A percentile compares a stretch with the other conserved stretches of the same genome.
phyloP scores from a whole-genome alignment of 2,888 invertebrate genomes.

The Melieria crassipennis region DNA sequence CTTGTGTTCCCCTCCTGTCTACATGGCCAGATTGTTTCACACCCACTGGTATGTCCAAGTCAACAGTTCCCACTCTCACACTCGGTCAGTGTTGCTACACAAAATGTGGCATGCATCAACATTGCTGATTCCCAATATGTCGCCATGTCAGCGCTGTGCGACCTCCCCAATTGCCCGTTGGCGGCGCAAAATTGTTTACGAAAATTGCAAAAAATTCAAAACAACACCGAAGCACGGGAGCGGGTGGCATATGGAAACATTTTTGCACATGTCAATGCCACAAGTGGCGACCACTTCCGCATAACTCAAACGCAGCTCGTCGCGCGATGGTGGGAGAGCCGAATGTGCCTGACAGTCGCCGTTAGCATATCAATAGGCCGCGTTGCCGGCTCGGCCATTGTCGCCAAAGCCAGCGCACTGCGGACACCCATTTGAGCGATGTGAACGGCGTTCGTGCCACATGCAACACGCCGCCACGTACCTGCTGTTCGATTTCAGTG shows the following conservation, averaged over 20 bases:
- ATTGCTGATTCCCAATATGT: conserved; percentile 32
- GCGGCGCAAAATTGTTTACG: no score
- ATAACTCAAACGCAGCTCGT: conserved; percentile 9
- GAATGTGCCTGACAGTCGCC: neutral
- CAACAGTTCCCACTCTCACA: no score
- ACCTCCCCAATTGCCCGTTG: no score
- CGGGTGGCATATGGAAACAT: neutral
- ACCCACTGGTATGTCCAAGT: no score
- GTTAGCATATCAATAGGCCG: conserved; percentile 17
- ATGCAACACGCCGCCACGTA: neutral
- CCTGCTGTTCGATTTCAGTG: neutral
- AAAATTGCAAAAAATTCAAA: no score
- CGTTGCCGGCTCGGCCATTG: neutral
- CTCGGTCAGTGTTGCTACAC: no score
- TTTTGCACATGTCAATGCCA: conserved; percentile 18
- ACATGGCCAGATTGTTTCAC: no score
- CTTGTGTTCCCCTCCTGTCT: no score
- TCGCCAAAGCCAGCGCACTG: neutral
- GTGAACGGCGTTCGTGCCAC: neutral
- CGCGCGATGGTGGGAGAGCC: no score
- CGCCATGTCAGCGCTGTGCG: conserved; percentile 12
- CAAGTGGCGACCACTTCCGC: conserved; percentile 19
- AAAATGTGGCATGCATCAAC: conserved; percentile 17
- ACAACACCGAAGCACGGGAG: no score
- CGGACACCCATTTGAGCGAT: no score